phyloP scores from a whole-genome alignment of 2,113 vertebrate species.

The Dryoscopus gambensis region DNA sequence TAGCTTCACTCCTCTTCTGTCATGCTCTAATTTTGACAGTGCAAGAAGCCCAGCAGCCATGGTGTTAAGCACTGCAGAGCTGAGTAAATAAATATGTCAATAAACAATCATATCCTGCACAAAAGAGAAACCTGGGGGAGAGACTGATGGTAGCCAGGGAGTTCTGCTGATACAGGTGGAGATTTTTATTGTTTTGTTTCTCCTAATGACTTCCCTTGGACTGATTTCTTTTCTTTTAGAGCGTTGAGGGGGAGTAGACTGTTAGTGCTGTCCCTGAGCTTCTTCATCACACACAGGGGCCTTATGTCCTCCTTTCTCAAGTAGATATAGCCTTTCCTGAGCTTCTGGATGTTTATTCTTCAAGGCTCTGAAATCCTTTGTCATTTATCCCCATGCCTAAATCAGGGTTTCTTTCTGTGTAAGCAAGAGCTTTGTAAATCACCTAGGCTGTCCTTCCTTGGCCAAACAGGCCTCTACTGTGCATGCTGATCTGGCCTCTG shows the following conservation, averaged over 20 bases:
- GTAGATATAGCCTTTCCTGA: neutral
- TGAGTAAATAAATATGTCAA: conserved; percentile 17
- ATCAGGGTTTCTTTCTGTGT: neutral
- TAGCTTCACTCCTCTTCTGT: neutral
- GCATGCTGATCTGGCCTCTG: neutral
- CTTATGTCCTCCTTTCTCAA: neutral
- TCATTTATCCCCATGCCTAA: neutral
- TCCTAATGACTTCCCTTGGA: conserved; percentile 13
- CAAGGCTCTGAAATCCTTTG: neutral
- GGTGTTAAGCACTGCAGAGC: neutral
- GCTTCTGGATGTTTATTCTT: neutral
- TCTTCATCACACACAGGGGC: neutral
- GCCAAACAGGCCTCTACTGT: neutral
- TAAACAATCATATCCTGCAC: conserved; percentile 32
- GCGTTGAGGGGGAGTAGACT: neutral
- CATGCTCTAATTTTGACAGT: neutral
- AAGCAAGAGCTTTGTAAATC: neutral
- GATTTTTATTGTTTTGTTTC: conserved; percentile 35
- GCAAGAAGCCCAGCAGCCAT: neutral
- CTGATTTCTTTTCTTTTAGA: neutral
- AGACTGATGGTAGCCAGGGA: neutral
- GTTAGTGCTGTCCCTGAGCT: neutral
- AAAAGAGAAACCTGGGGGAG: neutral
- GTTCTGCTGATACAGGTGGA: conserved; percentile 5
- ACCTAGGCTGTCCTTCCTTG: neutral